These are phyloP conservation scores for Scrobipalpa costella DNA, from an alignment of 2,888 invertebrate genomes.

Conservation along the genomic window DNA sequence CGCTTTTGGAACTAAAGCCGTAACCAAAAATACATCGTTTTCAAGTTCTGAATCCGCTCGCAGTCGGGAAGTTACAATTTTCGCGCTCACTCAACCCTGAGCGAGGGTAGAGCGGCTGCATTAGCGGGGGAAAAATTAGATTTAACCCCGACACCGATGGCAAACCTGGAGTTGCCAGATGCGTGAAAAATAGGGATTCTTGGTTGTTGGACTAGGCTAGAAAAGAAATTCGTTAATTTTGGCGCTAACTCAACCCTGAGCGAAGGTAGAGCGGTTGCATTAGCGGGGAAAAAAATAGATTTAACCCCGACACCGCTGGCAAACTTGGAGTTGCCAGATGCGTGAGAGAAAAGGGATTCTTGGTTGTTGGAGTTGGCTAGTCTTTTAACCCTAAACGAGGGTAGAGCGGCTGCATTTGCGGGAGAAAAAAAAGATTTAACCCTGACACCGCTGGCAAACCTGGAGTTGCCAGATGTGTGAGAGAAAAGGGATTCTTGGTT, in stretches of 20 bases:
- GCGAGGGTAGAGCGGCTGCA: slow-evolving; percentile 51
- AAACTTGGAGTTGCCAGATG: slow-evolving; percentile 28
- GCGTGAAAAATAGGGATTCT: neutral
- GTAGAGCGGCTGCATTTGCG: slow-evolving; percentile 60
- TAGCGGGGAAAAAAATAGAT: slow-evolving; percentile 76
- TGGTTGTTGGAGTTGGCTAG: neutral
- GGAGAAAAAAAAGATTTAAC: slow-evolving; percentile 76
- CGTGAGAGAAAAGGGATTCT: neutral
- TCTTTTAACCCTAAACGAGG: slow-evolving; percentile 63
- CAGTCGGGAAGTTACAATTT: slow-evolving; percentile 63
- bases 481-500: neutral
- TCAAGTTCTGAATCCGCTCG: slow-evolving; percentile 20
- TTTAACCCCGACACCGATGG: slow-evolving; percentile 68
- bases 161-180: slow-evolving; percentile 31
- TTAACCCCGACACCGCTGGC: slow-evolving; percentile 66
- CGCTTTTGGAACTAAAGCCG: neutral
- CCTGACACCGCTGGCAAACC: slow-evolving; percentile 57
- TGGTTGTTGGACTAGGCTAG: neutral
- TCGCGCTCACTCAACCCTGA: slow-evolving; percentile 68
- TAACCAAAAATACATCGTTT: slow-evolving; percentile 7
- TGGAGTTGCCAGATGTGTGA: slow-evolving; percentile 7
- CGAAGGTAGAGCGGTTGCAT: slow-evolving; percentile 53
- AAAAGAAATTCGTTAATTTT: no score
- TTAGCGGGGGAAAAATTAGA: slow-evolving; percentile 76
- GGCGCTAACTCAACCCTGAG: slow-evolving; percentile 67